Conservation (phyloP, 2,888 invertebrate species). For the Dione juno region DNA sequence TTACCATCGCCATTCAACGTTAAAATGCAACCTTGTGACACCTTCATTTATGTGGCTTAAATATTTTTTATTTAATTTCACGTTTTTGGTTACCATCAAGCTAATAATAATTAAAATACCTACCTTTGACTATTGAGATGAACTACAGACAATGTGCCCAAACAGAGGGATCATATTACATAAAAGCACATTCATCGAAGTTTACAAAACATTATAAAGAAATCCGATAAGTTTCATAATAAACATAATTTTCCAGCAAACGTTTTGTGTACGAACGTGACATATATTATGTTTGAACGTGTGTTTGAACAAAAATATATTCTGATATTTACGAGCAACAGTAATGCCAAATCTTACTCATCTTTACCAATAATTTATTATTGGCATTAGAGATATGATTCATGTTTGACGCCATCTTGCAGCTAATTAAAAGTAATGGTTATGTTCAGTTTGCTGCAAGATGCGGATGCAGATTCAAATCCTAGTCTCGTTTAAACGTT, state of each 20-base stretch:
- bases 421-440: neutral
- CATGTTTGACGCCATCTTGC: neutral
- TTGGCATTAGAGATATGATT: constrained; percentile 2
- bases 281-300: neutral
- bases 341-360: neutral
- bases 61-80: neutral
- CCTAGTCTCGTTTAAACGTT: too few species aligned
- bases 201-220: neutral
- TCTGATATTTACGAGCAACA: constrained; percentile 4
- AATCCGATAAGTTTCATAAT: neutral
- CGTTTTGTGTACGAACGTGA: neutral
- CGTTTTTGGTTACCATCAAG: neutral
- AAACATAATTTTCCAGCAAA: neutral
- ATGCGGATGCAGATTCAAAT: too few species aligned
- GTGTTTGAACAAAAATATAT: constrained; percentile 6
- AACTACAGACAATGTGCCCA: neutral
- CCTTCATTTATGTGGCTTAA: constrained; percentile 1
- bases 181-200: neutral
- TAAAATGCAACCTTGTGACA: constrained; percentile 18
- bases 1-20: constrained; percentile 37
- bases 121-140: neutral
- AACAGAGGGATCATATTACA: too few species aligned
- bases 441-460: too few species aligned
- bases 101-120: neutral
- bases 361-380: constrained; percentile 5